Conservation (phyloP, 2,797 vertebrate species). For the Hippoglossus hippoglossus region DNA sequence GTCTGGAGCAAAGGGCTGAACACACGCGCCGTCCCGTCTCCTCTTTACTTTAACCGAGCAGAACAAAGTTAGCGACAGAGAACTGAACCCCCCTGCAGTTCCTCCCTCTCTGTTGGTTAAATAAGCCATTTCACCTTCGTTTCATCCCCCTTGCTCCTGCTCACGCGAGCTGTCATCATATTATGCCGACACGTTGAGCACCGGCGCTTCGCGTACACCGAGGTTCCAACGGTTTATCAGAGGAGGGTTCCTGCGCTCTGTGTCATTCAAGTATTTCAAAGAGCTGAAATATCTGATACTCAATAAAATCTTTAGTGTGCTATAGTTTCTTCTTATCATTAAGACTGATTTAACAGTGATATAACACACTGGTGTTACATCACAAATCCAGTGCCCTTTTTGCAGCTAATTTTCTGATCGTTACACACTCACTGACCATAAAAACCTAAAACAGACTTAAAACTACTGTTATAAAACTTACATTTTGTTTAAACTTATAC, state of each 20-base stretch:
- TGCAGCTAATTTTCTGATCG: too few relatives aligned
- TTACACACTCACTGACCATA: not conserved
- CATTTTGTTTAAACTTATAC: not conserved
- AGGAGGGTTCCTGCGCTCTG: constrained; percentile 41
- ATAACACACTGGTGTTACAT: too few relatives aligned
- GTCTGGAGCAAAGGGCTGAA: constrained; percentile 46
- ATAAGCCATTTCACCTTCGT: constrained; percentile 80
- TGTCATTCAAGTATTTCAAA: constrained; percentile 22
- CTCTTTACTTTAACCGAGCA: constrained; percentile 70
- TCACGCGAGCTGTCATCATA: constrained; percentile 70
- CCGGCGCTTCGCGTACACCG: constrained; percentile 24
- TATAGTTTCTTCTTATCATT: not conserved
- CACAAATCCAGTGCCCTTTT: not conserved
- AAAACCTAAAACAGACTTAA: not conserved
- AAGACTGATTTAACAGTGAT: not conserved
- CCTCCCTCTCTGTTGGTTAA: constrained; percentile 78
- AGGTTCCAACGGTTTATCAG: constrained; percentile 46
- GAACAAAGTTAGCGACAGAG: constrained; percentile 76
- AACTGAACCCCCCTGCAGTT: constrained; percentile 75
- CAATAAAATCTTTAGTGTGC: too few relatives aligned
- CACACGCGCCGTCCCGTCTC: constrained; percentile 50
- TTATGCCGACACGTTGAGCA: constrained; percentile 56
- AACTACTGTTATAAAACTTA: not conserved
- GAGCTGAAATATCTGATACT: not conserved
- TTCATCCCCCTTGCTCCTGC: constrained; percentile 65